phyloP scores from a whole-genome alignment of 2,888 invertebrate species.

The Clistopyga incitator region DNA sequence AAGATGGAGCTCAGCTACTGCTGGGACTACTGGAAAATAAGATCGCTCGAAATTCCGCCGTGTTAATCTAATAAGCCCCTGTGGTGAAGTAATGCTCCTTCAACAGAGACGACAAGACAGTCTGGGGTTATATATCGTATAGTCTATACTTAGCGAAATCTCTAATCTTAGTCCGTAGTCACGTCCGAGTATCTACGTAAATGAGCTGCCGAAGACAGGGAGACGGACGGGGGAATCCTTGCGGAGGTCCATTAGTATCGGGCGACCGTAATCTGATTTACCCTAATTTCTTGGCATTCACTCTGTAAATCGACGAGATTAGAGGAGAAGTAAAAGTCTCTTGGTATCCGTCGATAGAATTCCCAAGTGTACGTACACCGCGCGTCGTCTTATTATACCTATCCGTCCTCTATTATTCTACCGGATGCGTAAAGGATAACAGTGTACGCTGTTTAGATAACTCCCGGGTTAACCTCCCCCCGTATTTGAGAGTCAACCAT shows the following conservation, averaged over 20 bases:
- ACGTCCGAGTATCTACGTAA: conserved; percentile 41
- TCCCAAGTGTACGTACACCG: conserved; percentile 22
- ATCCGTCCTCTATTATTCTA: conserved; percentile 68
- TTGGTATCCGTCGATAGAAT: conserved; percentile 43
- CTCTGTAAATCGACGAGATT: conserved; percentile 77
- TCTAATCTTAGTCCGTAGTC: conserved; percentile 26
- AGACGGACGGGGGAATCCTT: not conserved
- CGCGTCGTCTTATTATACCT: conserved; percentile 49
- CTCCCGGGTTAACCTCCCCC: conserved; percentile 77
- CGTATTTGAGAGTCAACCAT: conserved; percentile 63
- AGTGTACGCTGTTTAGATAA: conserved; percentile 74
- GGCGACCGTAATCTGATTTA: conserved; percentile 63
- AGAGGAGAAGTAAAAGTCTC: conserved; percentile 67
- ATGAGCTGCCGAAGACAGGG: conserved; percentile 57
- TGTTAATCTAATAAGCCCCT: not conserved
- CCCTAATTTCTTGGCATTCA: conserved; percentile 75
- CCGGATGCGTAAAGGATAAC: conserved; percentile 69
- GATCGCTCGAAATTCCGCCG: not conserved
- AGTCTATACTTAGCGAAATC: conserved; percentile 29
- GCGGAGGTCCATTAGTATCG: conserved; percentile 64
- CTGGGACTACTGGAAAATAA: not conserved
- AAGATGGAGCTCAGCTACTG: not conserved
- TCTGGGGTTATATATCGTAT: not conserved
- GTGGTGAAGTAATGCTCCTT: not conserved
- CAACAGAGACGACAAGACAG: not conserved